Evolutionary conservation across 1,140 invertebrate species (phyloP).

Genomic region (Temnothorax curvispinosus): DNA sequence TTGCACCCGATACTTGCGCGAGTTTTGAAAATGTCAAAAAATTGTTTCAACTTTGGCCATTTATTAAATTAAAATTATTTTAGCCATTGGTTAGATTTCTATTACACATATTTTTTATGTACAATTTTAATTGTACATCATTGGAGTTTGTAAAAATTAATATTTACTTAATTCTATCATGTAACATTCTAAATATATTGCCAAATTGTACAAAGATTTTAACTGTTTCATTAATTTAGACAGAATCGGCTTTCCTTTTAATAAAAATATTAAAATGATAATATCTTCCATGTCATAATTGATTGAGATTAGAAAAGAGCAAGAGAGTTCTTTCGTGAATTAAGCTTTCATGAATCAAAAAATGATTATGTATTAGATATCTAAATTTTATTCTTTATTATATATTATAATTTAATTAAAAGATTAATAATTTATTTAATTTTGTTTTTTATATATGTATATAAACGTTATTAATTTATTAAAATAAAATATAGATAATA

Average conservation of each 20-base stretch:
- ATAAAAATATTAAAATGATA: background rate
- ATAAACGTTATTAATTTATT: background rate
- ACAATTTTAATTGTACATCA: background rate
- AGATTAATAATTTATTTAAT: background rate
- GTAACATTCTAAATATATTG: background rate
- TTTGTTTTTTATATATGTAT: background rate
- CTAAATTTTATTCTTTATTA: background rate
- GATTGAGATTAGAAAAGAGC: background rate
- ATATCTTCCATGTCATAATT: background rate
- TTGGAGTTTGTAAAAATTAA: background rate
- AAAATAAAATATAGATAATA: background rate
- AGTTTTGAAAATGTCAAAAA: background rate
- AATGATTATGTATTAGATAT: background rate
- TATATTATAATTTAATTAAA: background rate
- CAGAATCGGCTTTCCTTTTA: background rate
- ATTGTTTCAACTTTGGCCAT: background rate
- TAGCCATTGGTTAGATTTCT: background rate
- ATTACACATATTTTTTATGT: background rate
- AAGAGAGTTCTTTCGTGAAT: background rate
- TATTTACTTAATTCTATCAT: background rate
- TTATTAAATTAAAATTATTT: constrained; percentile 1
- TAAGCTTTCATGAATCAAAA: background rate
- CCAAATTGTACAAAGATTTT: background rate
- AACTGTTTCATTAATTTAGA: background rate
- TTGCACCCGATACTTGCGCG: background rate